Evolutionary conservation across 2,888 invertebrate species (phyloP), one percentile per base, ranked within the genome.

Genomic region (Phaedon cochleariae): DNA sequence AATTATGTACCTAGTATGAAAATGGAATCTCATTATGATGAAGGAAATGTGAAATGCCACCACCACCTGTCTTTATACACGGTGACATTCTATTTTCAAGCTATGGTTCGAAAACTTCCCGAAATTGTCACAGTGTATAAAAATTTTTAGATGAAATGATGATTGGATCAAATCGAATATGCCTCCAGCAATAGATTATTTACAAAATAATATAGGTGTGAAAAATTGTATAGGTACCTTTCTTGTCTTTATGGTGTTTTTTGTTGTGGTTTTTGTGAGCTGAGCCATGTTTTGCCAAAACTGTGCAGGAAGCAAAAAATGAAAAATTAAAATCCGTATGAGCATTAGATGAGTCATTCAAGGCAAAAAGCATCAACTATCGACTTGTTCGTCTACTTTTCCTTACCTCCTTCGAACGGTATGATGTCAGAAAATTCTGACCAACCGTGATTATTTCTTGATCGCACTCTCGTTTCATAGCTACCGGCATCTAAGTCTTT

Each of bases 371-470:
- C 66, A 31, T 41, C 21, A 52, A 65, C 54, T 10, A n/a, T n/a
- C n/a, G n/a, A n/a, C n/a, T n/a, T n/a, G n/a, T n/a, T n/a, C n/a
- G n/a, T n/a, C n/a, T n/a, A n/a, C n/a, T 52, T 21, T 10, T 37
- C 21, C 81, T 77, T 78, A 83, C 84, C 82, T 74, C 80, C 81
- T 68, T 82, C 80, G 72, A 85, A 83, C 15, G 78, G 73, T 45
- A 79, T 78, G 1, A 78, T 70, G n/a, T 78, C 74, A 0, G 85
- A 84, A 61, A 76, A 79, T 6, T 83, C 80, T 1, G 85, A 85
- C 85, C 85, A 85, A 2, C 86, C 86, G 67, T 84, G 83, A 1
- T 71, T 65, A 73, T 86, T 86, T 66, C 76, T 74, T 0, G 86
- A 83, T 55, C 82, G 75, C 4, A 84, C 72, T 46, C 80, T 80